These are phyloP conservation scores for Tupaia chinensis DNA, from an alignment of 2,113 vertebrate species.

Conservation along the genomic window DNA sequence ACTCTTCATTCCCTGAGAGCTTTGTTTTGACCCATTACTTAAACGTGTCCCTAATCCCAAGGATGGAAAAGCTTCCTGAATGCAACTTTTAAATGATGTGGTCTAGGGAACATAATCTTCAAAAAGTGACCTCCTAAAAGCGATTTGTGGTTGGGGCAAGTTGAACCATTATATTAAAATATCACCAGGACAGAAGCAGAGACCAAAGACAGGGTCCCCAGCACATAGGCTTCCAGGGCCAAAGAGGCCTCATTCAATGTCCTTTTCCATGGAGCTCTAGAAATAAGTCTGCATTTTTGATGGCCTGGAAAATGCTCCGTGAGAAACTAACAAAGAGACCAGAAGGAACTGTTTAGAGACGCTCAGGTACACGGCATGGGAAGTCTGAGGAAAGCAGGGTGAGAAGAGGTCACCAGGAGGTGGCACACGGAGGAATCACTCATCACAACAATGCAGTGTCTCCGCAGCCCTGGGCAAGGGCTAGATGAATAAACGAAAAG, in stretches of 20 bases:
- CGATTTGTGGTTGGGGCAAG: not conserved
- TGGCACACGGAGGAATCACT: not conserved
- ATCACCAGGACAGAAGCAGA: not conserved
- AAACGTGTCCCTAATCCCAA: not conserved
- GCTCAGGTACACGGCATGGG: not conserved
- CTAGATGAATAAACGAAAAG: not conserved
- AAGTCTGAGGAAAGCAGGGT: not conserved
- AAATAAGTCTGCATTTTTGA: not conserved
- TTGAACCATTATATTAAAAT: not conserved
- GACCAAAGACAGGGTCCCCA: not conserved
- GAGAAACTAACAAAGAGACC: not conserved
- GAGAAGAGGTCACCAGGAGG: fast-evolving
- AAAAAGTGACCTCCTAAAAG: not conserved
- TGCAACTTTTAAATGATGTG: not conserved
- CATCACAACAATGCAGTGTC: fast-evolving
- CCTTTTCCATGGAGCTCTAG: not conserved
- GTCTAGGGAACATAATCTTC: constrained; percentile 9
- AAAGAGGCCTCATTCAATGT: not conserved
- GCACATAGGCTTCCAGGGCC: not conserved
- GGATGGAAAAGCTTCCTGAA: not conserved
- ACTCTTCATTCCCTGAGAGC: not conserved
- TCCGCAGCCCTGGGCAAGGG: not conserved
- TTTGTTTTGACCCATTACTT: not conserved
- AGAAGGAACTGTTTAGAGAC: not conserved
- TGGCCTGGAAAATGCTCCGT: not conserved